These are phyloP conservation scores for Siniperca undulata DNA, from an alignment of 2,797 vertebrate species.

Conservation along the genomic window DNA sequence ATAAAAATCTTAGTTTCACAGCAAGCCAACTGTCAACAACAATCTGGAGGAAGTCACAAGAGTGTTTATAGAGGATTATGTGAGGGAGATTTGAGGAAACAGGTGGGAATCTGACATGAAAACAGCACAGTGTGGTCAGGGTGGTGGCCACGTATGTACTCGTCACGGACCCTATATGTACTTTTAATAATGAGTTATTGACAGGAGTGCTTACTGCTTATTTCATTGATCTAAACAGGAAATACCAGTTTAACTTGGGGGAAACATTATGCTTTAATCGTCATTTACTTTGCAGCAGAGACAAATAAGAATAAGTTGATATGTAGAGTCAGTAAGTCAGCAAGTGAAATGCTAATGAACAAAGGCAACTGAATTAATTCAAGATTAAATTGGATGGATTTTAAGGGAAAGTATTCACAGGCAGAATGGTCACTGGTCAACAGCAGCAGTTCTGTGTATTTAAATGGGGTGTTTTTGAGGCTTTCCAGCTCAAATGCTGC, in stretches of 20 bases:
- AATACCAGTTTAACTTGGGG: not conserved
- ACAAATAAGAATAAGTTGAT: not conserved
- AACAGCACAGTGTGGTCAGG: not conserved
- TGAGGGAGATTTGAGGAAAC: conserved; percentile 10
- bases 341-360: conserved; percentile 16
- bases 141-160: not conserved
- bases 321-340: not conserved
- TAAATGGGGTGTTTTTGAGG: conserved; percentile 30
- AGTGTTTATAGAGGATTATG: conserved; percentile 43
- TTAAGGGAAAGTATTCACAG: conserved; percentile 3
- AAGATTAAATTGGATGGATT: conserved; percentile 38
- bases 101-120: conserved; percentile 22
- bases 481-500: conserved; percentile 43
- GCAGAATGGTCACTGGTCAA: not conserved
- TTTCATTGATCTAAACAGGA: not conserved
- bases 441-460: conserved; percentile 26
- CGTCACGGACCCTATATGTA: not conserved
- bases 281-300: not conserved
- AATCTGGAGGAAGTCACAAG: conserved; percentile 28
- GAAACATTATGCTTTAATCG: not conserved
- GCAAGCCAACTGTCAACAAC: conserved; percentile 22
- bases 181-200: not conserved
- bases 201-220: not conserved
- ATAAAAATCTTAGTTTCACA: conserved; percentile 27
- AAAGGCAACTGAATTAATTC: conserved; percentile 24